Evolutionary conservation across 2,113 vertebrate species (phyloP), one percentile per base, ranked within the genome.

Genomic region (Corythoichthys haematopterus): DNA sequence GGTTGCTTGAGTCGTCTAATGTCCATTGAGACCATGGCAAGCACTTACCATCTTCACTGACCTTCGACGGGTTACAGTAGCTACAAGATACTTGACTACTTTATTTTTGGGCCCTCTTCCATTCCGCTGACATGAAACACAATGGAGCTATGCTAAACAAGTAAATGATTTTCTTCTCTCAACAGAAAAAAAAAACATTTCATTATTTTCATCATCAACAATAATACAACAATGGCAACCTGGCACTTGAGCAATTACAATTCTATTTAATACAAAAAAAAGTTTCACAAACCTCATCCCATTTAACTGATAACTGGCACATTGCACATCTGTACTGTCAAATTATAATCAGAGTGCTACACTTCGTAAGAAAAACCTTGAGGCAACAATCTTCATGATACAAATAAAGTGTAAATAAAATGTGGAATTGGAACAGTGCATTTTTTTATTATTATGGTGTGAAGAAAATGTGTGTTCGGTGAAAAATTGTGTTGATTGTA

Each of bases 21-120:
- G 84, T 76, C 76, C 74, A 78, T 59, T 66, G 64, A 76, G 47
- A 67, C 69, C 69, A 66, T 28, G 72, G 55, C 73, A 72, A 80
- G 77, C 74, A 80, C 63, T 81, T 80, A 37, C 87, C 81, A 71
- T 71, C 74, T 71, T 84, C 74, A 86, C 80, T 74, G 80, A 81
- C 83, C 75, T 87, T 72, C 64, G 64, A 84, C 61, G 79, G 78
- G 72, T 85, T 79, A 83, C 75, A 84, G 74, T 47, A 6, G 3
- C 43, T 65, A 87, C 74, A 66, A 75, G 68, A 56, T 66, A 67
- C 52, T 70, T 68, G 48, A 45, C 68, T 82, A 73, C 64, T 56
- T 63, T 61, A 7, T 35, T 52, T 36, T 72, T 67, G 40, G 45
- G 51, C 56, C 36, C 9, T 53, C 55, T 48, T 51, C 37, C 28